Evolutionary conservation across 2,797 vertebrate species (phyloP).

Genomic region (Eurystomus glaucurus): DNA sequence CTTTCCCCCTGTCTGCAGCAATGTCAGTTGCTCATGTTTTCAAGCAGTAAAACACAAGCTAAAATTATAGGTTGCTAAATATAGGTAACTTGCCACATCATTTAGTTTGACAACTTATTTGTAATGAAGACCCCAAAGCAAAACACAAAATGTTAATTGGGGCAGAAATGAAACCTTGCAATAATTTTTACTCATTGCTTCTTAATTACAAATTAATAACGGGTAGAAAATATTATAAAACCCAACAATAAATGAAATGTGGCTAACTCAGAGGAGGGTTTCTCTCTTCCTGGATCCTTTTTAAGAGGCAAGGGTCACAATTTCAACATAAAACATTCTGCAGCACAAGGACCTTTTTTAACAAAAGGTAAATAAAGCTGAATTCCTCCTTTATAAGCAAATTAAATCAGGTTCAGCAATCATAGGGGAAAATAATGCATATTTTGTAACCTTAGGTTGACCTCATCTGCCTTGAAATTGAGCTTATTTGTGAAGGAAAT

Average conservation of each 20-base stretch:
- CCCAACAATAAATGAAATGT: neutral
- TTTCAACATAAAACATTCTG: neutral
- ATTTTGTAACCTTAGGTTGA: neutral
- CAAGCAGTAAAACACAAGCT: conserved; percentile 42
- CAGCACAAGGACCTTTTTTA: neutral
- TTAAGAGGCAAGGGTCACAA: neutral
- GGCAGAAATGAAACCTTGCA: conserved; percentile 60
- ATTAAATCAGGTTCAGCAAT: neutral
- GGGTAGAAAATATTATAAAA: conserved; percentile 21
- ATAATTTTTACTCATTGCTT: conserved; percentile 29
- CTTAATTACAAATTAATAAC: conserved; percentile 42
- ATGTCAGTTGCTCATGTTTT: conserved; percentile 47
- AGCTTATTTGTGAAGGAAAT: neutral
- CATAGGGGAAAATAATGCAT: neutral
- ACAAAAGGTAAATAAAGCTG: neutral
- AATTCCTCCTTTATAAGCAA: neutral
- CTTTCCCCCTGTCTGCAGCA: conserved; percentile 11
- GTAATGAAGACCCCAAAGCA: conserved; percentile 62
- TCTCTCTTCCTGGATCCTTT: neutral
- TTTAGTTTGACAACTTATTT: conserved; percentile 63
- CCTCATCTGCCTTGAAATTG: neutral
- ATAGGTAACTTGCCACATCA: conserved; percentile 46
- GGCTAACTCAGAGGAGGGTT: neutral
- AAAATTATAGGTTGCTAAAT: conserved; percentile 67
- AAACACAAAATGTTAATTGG: conserved; percentile 68